Base-by-base conservation (phyloP, 2,113 vertebrate genomes). In the Thomomys bottae region DNA sequence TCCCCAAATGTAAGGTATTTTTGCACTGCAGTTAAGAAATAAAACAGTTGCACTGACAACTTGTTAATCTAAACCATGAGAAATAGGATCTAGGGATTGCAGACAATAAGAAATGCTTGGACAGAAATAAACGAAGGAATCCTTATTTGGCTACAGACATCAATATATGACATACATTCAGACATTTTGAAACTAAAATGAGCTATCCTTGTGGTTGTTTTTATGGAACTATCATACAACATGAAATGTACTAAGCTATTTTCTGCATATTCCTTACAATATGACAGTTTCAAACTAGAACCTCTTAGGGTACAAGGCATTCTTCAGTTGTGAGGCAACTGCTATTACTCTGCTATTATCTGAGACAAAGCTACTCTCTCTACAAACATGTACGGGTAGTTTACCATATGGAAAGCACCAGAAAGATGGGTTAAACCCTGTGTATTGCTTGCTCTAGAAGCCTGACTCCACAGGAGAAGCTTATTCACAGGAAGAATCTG, bases 401-500 rank as follows among this genome's bases (percentile, higher is more conserved):
- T 83, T 49, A 38, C 61, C 71, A 10, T 20, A 20, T n/a, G 23
- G 54, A 73, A 87, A 77, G 42, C 30, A 34, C 28, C 5, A 20
- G n/a, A n/a, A n/a, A n/a, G 17, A 9, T 40, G 28, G n/a, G 17
- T 20, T 30, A 11, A 76, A 63, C 24, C 26, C n/a, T 40, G 45
- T 34, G 34, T 36, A 24, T 28, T 28, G 40, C 26, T 36, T 78
- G 81, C 78, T 87, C 63, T 79, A 54, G 49, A 83, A 77, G 86
- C 24, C 72, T 92, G 71, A 26, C 83, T 96, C 87, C 92, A 90
- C 64, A 76, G 70, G 54, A 89, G 64, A 67, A 81, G 89, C 66
- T 91, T 12, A 73, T 78, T 77, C 84, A 93, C 78, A 64, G 76
- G 89, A 85, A 91, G 88, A 94, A 71, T 54, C 71, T 96, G 94